Base-by-base conservation (phyloP, 2,797 vertebrate genomes). In the Molossus molossus region DNA sequence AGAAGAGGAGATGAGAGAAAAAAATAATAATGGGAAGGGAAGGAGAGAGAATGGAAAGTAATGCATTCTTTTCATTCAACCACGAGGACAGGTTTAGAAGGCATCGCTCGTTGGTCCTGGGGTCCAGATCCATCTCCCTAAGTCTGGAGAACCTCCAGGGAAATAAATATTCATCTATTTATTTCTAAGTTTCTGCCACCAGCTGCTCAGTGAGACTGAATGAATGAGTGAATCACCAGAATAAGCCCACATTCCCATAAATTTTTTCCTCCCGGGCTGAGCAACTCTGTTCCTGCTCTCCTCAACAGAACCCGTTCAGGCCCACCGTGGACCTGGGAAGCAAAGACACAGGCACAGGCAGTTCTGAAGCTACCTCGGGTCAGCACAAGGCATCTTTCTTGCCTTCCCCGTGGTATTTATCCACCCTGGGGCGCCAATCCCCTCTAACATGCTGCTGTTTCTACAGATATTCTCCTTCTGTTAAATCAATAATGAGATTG, bases 401-500 rank as follows among this genome's bases (percentile, higher is more conserved):
- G 50, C 48, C 76, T 10, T 20, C 55, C 37, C n/a, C 9, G 1
- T 15, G 45, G 37, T 84, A 64, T 58, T 67, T 75, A 87, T n/a
- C 50, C 6, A 15, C 45, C 50, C 20, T 0, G 1, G 80, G 6
- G 87, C 94, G 33, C 77, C 87, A 81, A 45, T 93, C 76, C 80
- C 21, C 70, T 76, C 12, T 57, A 91, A 91, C 87, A 84, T 65
- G 92, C 91, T 64, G 67, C 82, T 77, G 40, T 87, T 90, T 84
- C 65, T 69, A 27, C 11, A 12, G 75, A 92, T 50, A 17, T 7
- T 95, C 58, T 89, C 72, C 72, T 77, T 86, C 85, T 87, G 64
- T 90, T 70, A 82, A 53, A 82, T 82, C 55, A 82, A 94, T 90
- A 82, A 58, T 67, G 85, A 95, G 33, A 82, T 20, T 82, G 87